Conservation (phyloP, 2,888 invertebrate species). For the Stenoptilia bipunctidactyla region DNA sequence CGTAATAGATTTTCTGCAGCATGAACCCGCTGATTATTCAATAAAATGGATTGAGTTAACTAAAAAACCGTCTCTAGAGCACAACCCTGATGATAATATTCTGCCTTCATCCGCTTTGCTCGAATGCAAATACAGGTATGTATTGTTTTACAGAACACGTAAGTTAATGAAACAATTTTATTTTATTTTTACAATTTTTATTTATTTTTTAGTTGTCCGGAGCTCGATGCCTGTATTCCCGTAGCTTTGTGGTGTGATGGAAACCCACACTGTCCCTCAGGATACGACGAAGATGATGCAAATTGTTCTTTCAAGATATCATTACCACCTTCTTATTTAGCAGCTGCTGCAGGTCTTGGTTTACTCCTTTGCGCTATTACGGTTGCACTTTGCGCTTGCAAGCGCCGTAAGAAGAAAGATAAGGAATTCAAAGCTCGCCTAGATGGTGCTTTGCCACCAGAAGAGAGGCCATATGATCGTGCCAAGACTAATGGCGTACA, state of each 20-base stretch:
- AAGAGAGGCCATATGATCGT: conserved; percentile 73
- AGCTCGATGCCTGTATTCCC: conserved; percentile 84
- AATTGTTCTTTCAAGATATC: conserved; percentile 80
- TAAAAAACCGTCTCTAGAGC: conserved; percentile 70
- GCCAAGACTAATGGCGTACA: conserved; percentile 64
- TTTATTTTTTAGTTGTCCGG: conserved; percentile 75
- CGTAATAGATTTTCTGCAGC: conserved; percentile 80
- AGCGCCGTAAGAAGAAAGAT: conserved; percentile 70
- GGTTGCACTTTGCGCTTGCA: conserved; percentile 73
- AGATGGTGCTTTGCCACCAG: conserved; percentile 69
- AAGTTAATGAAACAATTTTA: background rate
- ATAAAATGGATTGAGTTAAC: conserved; percentile 86
- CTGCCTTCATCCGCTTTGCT: conserved; percentile 57
- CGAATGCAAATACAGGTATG: conserved; percentile 81
- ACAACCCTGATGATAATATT: conserved; percentile 62
- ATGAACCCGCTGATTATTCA: conserved; percentile 79
- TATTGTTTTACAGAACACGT: conserved; percentile 9
- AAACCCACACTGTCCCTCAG: conserved; percentile 82
- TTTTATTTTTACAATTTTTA: conserved; percentile 7
- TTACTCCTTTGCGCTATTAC: conserved; percentile 71
- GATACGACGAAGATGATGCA: conserved; percentile 83
- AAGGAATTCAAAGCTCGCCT: conserved; percentile 73
- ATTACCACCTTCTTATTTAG: conserved; percentile 76
- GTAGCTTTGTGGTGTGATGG: conserved; percentile 86
- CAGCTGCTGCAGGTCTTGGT: conserved; percentile 74